These are phyloP conservation scores for Periplaneta americana DNA, from an alignment of 1,140 invertebrate genomes.

Conservation along the genomic window DNA sequence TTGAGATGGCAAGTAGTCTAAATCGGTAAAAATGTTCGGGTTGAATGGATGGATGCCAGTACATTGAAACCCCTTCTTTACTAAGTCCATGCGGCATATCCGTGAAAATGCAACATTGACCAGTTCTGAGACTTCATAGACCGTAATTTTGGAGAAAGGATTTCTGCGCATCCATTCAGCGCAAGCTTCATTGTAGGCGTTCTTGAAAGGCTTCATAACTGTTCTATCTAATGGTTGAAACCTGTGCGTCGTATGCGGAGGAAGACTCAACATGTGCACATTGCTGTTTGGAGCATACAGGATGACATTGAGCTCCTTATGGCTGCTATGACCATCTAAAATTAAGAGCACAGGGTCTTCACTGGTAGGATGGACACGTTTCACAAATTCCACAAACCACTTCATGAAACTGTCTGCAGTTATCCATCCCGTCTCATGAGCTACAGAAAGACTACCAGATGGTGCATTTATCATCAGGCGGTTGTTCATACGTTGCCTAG, in stretches of 20 bases:
- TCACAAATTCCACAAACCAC: slow-evolving; percentile 25
- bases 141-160: slow-evolving; percentile 2
- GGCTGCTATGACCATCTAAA: slow-evolving; percentile 32
- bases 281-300: slow-evolving; percentile 31
- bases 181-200: slow-evolving; percentile 28
- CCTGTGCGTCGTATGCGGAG: slow-evolving; percentile 34
- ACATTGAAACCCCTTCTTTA: neutral
- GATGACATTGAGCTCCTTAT: slow-evolving; percentile 31
- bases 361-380: neutral
- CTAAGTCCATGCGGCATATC: slow-evolving; percentile 7
- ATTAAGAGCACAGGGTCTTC: slow-evolving; percentile 24
- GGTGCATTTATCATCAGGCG: slow-evolving; percentile 18
- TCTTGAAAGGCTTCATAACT: slow-evolving; percentile 36
- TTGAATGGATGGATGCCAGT: slow-evolving; percentile 11
- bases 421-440: slow-evolving; percentile 19
- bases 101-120: neutral
- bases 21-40: slow-evolving; percentile 1
- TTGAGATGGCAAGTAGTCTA: slow-evolving; percentile 9
- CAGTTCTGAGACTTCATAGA: slow-evolving; percentile 7
- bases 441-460: slow-evolving; percentile 17
- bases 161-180: slow-evolving; percentile 6
- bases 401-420: slow-evolving; percentile 22
- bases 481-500: slow-evolving; percentile 23
- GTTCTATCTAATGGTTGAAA: slow-evolving; percentile 33
- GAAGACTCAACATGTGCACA: slow-evolving; percentile 33